Evolutionary conservation across 2,113 vertebrate species (phyloP).

Genomic region (Kobus ellipsiprymnus): DNA sequence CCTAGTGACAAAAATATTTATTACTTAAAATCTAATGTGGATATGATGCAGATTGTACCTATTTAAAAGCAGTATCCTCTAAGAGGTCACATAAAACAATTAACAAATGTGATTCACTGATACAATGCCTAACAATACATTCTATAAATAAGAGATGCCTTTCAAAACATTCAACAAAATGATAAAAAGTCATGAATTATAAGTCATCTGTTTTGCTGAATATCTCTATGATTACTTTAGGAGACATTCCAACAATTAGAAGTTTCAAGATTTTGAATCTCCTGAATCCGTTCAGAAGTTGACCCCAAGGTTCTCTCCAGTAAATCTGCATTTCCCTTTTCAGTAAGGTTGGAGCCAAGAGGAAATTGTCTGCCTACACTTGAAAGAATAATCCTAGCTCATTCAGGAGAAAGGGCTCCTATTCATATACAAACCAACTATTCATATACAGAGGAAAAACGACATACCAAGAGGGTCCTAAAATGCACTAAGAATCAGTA

Average conservation of each 20-base stretch:
- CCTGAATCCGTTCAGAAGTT: background rate
- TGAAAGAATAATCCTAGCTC: background rate
- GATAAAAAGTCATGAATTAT: background rate
- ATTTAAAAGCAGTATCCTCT: background rate
- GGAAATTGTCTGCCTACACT: background rate
- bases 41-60: background rate
- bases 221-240: background rate
- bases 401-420: background rate
- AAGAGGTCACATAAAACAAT: background rate
- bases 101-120: background rate
- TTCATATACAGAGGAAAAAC: background rate
- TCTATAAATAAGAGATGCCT: background rate
- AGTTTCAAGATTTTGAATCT: background rate
- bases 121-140: background rate
- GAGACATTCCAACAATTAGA: background rate
- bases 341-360: background rate
- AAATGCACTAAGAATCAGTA: background rate
- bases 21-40: background rate
- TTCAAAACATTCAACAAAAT: constrained; percentile 24
- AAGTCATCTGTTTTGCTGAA: background rate
- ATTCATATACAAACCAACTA: background rate
- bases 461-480: background rate
- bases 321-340: background rate
- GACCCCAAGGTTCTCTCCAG: background rate
- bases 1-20: background rate